Conservation (phyloP, 2,888 invertebrate species). For the Meandrusa payeni region DNA sequence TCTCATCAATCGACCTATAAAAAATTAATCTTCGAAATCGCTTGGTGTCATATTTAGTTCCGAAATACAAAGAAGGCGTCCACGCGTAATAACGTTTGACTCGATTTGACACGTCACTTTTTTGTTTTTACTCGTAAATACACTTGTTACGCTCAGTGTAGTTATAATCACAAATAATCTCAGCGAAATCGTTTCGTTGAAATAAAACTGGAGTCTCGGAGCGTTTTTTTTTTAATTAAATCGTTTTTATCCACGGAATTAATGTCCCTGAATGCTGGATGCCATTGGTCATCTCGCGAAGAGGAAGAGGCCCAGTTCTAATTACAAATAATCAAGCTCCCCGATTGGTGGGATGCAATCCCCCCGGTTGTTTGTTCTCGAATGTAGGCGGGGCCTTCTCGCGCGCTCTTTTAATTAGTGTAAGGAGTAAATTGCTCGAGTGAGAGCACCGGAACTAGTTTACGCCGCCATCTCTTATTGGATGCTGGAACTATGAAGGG, state of each 20-base stretch:
- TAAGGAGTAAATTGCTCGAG: slow-evolving; percentile 81
- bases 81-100: too few relatives aligned
- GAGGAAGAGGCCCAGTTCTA: slow-evolving; percentile 74
- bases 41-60: too few relatives aligned
- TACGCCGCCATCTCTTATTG: slow-evolving; percentile 76
- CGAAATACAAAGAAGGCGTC: too few relatives aligned
- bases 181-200: neutral
- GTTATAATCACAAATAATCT: neutral
- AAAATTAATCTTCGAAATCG: too few relatives aligned
- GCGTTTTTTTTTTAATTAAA: slow-evolving; percentile 27
- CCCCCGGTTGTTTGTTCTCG: slow-evolving; percentile 78
- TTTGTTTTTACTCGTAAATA: too few relatives aligned
- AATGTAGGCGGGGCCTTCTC: slow-evolving; percentile 69
- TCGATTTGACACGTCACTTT: too few relatives aligned
- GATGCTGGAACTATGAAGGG: slow-evolving; percentile 65
- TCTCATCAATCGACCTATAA: too few relatives aligned
- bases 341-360: slow-evolving; percentile 65
- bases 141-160: too few relatives aligned
- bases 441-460: slow-evolving; percentile 67
- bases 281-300: slow-evolving; percentile 73
- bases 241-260: slow-evolving; percentile 38
- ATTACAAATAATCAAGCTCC: slow-evolving; percentile 79
- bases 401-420: slow-evolving; percentile 81
- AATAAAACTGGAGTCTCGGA: slow-evolving; percentile 9
- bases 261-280: slow-evolving; percentile 64